A percentile compares a stretch with the other conserved stretches of the same genome.
Evolutionary conservation across 2,113 vertebrate genomes (phyloP).

Genomic region (Chrysochloris asiatica): DNA sequence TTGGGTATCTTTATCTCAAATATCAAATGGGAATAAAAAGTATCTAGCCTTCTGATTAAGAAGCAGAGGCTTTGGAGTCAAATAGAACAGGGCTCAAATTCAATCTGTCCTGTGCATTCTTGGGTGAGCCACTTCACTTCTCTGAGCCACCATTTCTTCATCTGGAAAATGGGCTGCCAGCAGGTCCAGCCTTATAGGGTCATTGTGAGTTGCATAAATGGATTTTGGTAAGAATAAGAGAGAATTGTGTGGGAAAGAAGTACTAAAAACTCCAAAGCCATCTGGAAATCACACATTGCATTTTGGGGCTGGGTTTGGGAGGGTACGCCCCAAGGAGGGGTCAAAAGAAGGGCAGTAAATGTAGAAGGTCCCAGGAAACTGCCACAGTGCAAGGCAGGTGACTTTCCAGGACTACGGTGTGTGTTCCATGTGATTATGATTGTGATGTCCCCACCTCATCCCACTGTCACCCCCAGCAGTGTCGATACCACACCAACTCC

Average conservation of each 20-base stretch:
- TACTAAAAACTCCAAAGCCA: neutral
- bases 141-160: neutral
- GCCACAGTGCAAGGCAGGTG: accelerated
- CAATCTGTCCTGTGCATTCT: neutral
- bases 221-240: neutral
- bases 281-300: neutral
- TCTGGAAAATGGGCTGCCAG: neutral
- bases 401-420: neutral
- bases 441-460: neutral
- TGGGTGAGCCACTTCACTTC: neutral
- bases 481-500: neutral
- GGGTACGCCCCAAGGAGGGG: neutral
- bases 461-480: neutral
- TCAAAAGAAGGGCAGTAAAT: neutral
- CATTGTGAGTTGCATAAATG: neutral
- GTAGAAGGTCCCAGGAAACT: neutral
- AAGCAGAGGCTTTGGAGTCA: neutral
- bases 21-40: neutral
- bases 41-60: neutral
- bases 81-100: neutral
- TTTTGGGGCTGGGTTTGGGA: neutral
- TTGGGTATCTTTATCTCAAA: neutral
- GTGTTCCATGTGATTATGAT: neutral
- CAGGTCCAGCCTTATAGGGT: neutral
- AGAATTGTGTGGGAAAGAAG: neutral